These are phyloP conservation scores for Bradypodion ventrale DNA, from an alignment of 2,797 vertebrate species.

Conservation along the genomic window DNA sequence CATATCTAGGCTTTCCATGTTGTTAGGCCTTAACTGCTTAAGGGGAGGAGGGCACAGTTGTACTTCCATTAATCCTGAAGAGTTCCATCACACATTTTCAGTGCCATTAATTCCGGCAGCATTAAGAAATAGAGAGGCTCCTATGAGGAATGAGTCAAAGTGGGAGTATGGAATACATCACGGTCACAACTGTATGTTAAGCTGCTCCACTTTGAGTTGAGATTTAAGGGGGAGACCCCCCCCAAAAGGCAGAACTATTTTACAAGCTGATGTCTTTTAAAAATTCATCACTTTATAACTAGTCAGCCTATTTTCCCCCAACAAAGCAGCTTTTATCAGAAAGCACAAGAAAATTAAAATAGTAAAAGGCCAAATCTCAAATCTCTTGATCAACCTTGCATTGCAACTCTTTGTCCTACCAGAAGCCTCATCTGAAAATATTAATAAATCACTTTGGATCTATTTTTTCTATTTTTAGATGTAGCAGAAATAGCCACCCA, in stretches of 20 bases:
- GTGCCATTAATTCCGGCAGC: slow-evolving; percentile 39
- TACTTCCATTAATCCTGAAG: slow-evolving; percentile 38
- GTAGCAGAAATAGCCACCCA: background rate
- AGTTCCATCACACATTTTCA: slow-evolving; percentile 47
- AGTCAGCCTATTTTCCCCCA: slow-evolving; percentile 44
- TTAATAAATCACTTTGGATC: background rate
- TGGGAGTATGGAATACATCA: slow-evolving; percentile 31
- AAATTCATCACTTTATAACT: slow-evolving; percentile 49
- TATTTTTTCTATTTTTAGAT: background rate
- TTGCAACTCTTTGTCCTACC: background rate
- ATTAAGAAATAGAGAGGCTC: slow-evolving; percentile 38
- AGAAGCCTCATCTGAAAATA: background rate
- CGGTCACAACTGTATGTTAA: background rate
- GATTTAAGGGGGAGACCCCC: slow-evolving; percentile 34
- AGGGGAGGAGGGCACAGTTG: slow-evolving; percentile 25
- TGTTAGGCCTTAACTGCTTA: slow-evolving; percentile 24
- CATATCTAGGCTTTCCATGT: background rate
- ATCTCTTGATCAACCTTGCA: slow-evolving; percentile 15
- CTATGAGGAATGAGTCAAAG: slow-evolving; percentile 31
- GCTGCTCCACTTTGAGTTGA: background rate
- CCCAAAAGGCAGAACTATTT: slow-evolving; percentile 12
- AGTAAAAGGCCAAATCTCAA: slow-evolving; percentile 11
- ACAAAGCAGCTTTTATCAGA: slow-evolving; percentile 40
- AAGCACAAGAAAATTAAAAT: slow-evolving; percentile 35
- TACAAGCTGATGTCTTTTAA: slow-evolving; percentile 50